These are phyloP conservation scores for Schizotus pectinicornis DNA, from an alignment of 2,888 invertebrate species.

Conservation along the genomic window DNA sequence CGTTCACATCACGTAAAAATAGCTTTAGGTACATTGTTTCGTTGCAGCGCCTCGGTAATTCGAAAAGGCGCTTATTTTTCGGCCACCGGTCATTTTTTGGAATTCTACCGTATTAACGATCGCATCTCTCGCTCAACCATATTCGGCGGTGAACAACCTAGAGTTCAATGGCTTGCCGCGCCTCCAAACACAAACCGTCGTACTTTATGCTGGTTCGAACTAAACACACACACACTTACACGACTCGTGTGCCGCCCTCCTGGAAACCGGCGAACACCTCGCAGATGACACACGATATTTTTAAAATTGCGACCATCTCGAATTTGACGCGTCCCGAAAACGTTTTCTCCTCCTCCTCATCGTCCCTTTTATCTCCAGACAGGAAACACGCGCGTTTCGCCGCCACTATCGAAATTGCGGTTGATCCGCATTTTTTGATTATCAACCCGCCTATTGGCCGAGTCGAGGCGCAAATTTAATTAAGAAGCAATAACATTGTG, in stretches of 20 bases:
- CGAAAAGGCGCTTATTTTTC: constrained; percentile 15
- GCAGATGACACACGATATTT: constrained; percentile 38
- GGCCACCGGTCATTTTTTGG: constrained; percentile 26
- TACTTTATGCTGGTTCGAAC: constrained; percentile 33
- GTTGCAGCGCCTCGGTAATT: not conserved
- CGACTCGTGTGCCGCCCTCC: constrained; percentile 19
- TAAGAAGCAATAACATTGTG: constrained; percentile 32
- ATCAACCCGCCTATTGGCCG: too few species aligned
- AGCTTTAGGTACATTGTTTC: constrained; percentile 29
- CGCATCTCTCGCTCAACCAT: constrained; percentile 51
- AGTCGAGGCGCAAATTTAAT: constrained; percentile 25
- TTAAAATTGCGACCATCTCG: constrained; percentile 27
- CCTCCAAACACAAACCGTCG: constrained; percentile 50
- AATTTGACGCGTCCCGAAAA: not conserved
- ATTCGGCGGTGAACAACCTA: constrained; percentile 59
- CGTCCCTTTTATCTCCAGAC: constrained; percentile 15
- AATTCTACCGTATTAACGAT: constrained; percentile 34
- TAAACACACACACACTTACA: constrained; percentile 24
- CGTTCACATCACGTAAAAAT: constrained; percentile 56
- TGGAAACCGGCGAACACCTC: not conserved
- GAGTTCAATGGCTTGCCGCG: constrained; percentile 57
- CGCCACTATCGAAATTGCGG: constrained; percentile 6
- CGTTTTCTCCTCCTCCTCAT: constrained; percentile 13
- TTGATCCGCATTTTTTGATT: constrained; percentile 1
- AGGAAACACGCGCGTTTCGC: not conserved